These are phyloP conservation scores for Muricea muricata DNA, from an alignment of 92 coral and sea anemone species.

Conservation along the genomic window DNA sequence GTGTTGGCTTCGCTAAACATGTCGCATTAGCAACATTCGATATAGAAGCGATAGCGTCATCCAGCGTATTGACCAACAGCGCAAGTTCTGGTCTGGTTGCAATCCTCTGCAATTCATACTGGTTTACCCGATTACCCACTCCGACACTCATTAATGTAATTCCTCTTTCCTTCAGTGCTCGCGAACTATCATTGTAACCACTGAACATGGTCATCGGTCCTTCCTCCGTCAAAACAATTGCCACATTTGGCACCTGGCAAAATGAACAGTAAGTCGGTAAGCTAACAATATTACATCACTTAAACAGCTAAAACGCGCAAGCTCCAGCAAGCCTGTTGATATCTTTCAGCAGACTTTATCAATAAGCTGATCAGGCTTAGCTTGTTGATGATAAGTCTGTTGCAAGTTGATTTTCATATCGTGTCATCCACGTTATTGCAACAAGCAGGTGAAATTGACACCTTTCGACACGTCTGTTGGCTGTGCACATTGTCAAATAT, in stretches of 20 bases:
- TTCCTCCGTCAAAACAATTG: slow-evolving; percentile 77
- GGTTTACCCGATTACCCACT: slow-evolving; percentile 83
- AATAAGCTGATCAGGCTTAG: no score
- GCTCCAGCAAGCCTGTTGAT: no score
- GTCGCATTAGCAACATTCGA: slow-evolving; percentile 89
- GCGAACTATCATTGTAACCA: slow-evolving; percentile 86
- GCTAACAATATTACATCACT: no score
- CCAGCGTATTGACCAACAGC: slow-evolving; percentile 78
- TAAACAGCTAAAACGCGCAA: no score
- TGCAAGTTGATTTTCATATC: no score
- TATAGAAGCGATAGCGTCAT: slow-evolving; percentile 85
- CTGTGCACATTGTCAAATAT: no score
- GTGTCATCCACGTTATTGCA: no score
- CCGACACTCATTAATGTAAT: slow-evolving; percentile 92
- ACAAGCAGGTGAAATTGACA: no score
- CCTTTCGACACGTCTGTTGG: no score
- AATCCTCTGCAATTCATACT: slow-evolving; percentile 83
- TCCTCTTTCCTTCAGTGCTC: slow-evolving; percentile 92
- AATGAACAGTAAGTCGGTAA: no score
- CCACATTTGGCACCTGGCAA: slow-evolving; percentile 34
- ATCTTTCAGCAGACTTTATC: no score
- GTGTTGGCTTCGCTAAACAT: slow-evolving; percentile 67
- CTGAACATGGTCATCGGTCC: slow-evolving; percentile 72
- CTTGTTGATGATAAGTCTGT: no score
- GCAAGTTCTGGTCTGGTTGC: slow-evolving; percentile 98